Evolutionary conservation across 1,140 invertebrate species (phyloP).

Genomic region (Drosophila pseudoananassae): DNA sequence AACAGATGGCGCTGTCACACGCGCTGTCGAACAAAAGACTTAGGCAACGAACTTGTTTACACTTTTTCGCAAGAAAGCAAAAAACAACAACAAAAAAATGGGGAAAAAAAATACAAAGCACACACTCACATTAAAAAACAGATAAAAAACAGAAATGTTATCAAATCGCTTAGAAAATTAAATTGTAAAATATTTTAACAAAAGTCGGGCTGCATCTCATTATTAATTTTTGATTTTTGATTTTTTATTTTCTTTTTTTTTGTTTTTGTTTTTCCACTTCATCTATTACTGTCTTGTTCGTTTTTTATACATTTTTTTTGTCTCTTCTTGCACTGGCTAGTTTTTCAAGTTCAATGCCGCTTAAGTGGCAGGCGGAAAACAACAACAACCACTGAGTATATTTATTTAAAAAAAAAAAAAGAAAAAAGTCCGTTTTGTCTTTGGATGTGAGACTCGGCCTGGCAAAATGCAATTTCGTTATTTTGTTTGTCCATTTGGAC

Average conservation of each 20-base stretch:
- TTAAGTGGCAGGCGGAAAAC: slow-evolving; percentile 60
- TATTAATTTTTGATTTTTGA: slow-evolving; percentile 27
- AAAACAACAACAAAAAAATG: slow-evolving; percentile 24
- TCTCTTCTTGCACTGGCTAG: slow-evolving; percentile 19
- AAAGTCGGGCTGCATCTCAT: slow-evolving; percentile 70
- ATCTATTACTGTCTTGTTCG: neutral
- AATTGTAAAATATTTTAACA: slow-evolving; percentile 59
- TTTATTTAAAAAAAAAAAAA: slow-evolving; percentile 14
- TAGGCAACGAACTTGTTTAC: slow-evolving; percentile 79
- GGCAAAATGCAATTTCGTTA: slow-evolving; percentile 78
- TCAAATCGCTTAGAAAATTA: slow-evolving; percentile 60
- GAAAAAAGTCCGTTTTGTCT: slow-evolving; percentile 24
- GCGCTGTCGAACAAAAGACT: slow-evolving; percentile 74
- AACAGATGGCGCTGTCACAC: slow-evolving; percentile 63
- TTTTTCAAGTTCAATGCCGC: slow-evolving; percentile 80
- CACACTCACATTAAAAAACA: neutral
- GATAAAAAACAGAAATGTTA: slow-evolving; percentile 45
- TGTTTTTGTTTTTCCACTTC: neutral
- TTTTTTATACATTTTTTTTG: slow-evolving; percentile 3
- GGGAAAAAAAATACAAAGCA: slow-evolving; percentile 1
- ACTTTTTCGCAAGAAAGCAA: slow-evolving; percentile 68
- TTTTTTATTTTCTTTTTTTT: neutral
- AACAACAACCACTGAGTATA: neutral
- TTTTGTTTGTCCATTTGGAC: slow-evolving; percentile 57
- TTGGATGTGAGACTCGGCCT: slow-evolving; percentile 20